Percentiles rank a stretch among this genome's conserved stretches.
Conservation (phyloP, 1,140 invertebrate species). For the Potamilus streckersoni region DNA sequence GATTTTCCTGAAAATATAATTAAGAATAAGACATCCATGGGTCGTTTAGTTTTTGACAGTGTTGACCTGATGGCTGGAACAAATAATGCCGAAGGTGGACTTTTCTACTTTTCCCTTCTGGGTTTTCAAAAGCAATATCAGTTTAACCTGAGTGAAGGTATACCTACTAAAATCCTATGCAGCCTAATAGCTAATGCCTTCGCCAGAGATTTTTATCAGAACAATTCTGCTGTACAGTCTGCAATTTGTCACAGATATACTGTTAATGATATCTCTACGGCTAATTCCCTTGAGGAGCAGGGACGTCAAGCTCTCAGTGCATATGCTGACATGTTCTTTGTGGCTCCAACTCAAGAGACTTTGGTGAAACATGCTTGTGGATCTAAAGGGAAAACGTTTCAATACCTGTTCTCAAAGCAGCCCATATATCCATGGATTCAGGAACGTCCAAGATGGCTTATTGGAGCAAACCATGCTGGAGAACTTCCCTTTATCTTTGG, state of each 20-base stretch:
- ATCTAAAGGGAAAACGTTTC: slow-evolving; percentile 15
- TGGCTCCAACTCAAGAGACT: slow-evolving; percentile 31
- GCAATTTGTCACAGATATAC: slow-evolving; percentile 33
- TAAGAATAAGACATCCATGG: slow-evolving; percentile 9
- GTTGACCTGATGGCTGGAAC: slow-evolving; percentile 42
- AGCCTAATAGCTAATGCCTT: slow-evolving; percentile 24
- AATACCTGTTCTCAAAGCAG: slow-evolving; percentile 40
- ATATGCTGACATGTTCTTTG: slow-evolving; percentile 42
- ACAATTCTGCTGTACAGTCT: not conserved
- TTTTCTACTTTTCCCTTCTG: slow-evolving; percentile 26
- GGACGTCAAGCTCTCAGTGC: slow-evolving; percentile 29
- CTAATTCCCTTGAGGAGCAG: slow-evolving; percentile 16
- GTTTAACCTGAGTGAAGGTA: slow-evolving; percentile 33
- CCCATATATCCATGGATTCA: slow-evolving; percentile 10
- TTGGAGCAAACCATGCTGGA: slow-evolving; percentile 37
- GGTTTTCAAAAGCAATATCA: slow-evolving; percentile 25
- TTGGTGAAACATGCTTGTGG: slow-evolving; percentile 14
- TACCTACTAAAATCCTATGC: slow-evolving; percentile 34
- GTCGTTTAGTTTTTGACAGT: slow-evolving; percentile 25
- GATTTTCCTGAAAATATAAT: slow-evolving; percentile 23
- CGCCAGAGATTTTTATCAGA: slow-evolving; percentile 28
- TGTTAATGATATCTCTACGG: not conserved
- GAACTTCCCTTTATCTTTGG: slow-evolving; percentile 46
- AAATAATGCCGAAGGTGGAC: slow-evolving; percentile 39
- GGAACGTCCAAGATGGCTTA: slow-evolving; percentile 30